Evolutionary conservation across 1,140 invertebrate genomes (phyloP).

Genomic region (Bombus vancouverensis): DNA sequence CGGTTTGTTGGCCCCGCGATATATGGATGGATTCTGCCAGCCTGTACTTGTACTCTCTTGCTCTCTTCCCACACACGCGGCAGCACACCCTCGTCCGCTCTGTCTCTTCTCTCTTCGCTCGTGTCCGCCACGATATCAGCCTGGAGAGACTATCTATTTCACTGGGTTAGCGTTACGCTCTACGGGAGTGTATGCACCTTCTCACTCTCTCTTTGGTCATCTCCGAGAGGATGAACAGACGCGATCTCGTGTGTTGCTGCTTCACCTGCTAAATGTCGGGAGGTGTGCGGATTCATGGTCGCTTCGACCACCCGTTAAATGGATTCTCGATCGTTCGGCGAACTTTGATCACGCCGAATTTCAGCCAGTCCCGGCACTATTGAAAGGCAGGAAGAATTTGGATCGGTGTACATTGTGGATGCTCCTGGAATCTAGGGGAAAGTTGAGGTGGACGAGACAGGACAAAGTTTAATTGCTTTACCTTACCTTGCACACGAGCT

Average conservation of each 20-base stretch:
- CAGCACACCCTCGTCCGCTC: not conserved
- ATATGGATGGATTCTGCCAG: constrained; percentile 78
- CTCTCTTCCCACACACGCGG: constrained; percentile 19
- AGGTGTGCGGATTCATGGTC: not conserved
- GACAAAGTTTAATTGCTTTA: not conserved
- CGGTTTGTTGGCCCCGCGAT: constrained; percentile 79
- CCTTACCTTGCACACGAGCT: not conserved
- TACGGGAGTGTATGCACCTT: constrained; percentile 10
- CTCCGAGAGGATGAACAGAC: constrained; percentile 33
- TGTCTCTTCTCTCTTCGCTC: constrained; percentile 40
- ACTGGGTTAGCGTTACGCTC: constrained; percentile 79
- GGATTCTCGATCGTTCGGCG: constrained; percentile 6
- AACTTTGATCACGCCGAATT: constrained; percentile 10
- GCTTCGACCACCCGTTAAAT: constrained; percentile 5
- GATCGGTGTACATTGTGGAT: constrained; percentile 13
- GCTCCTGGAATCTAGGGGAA: not conserved
- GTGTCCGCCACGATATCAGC: constrained; percentile 50
- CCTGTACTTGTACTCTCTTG: constrained; percentile 38
- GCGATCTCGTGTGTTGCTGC: constrained; percentile 24
- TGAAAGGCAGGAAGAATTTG: constrained; percentile 9
- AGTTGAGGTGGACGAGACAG: not conserved
- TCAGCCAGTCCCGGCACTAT: too few species aligned
- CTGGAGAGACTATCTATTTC: constrained; percentile 75
- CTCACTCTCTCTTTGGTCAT: constrained; percentile 3
- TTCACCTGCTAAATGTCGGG: constrained; percentile 28